phyloP scores from a whole-genome alignment of 2,113 vertebrate species.

The Planiliza haematocheilus region DNA sequence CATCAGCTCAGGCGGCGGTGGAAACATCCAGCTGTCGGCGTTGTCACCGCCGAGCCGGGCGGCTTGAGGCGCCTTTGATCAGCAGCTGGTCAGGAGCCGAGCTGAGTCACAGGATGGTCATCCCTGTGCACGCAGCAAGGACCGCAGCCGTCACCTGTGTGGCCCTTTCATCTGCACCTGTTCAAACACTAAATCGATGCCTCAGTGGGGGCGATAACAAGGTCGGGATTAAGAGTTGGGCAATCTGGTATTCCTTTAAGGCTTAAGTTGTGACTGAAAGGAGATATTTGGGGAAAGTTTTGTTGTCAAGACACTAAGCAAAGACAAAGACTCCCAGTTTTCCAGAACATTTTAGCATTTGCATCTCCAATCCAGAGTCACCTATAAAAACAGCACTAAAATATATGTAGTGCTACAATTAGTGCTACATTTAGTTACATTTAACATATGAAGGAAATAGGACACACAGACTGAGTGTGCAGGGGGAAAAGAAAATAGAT shows the following conservation, averaged over 20 bases:
- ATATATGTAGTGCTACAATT: too few relatives aligned
- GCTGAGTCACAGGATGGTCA: conserved; percentile 74
- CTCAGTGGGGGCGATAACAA: conserved; percentile 16
- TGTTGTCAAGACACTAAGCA: too few relatives aligned
- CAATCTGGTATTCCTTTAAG: conserved; percentile 19
- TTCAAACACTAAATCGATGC: conserved; percentile 74
- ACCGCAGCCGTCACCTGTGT: conserved; percentile 67
- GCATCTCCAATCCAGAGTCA: too few relatives aligned
- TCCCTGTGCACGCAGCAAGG: conserved; percentile 28
- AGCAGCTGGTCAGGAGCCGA: conserved; percentile 68
- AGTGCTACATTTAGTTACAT: background rate
- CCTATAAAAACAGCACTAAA: too few relatives aligned
- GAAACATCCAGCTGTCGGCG: conserved; percentile 69
- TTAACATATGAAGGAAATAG: background rate
- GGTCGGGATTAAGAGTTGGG: conserved; percentile 29
- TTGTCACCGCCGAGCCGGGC: conserved; percentile 58
- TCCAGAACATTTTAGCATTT: too few relatives aligned
- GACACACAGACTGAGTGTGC: conserved; percentile 9
- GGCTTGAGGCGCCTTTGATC: conserved; percentile 79
- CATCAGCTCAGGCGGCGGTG: conserved; percentile 61
- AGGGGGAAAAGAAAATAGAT: conserved; percentile 61
- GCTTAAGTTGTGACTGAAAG: conserved; percentile 6
- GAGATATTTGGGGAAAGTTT: background rate
- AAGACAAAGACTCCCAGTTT: too few relatives aligned
- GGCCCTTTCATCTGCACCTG: conserved; percentile 82